phyloP scores from a whole-genome alignment of 2,797 vertebrate species.

The Momotus momota region DNA sequence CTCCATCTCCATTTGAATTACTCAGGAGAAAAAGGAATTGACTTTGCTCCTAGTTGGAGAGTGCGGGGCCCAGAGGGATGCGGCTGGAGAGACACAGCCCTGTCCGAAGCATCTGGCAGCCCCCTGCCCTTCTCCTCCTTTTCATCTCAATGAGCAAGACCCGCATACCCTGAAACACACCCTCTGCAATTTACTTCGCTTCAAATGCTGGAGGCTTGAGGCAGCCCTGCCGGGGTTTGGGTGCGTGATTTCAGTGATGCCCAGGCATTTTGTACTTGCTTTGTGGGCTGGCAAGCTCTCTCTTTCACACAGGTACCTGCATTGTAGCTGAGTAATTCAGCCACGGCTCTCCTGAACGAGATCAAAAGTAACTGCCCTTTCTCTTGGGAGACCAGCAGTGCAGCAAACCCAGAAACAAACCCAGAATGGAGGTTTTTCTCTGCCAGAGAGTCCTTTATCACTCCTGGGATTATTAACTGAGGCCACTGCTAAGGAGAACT shows the following conservation, averaged over 20 bases:
- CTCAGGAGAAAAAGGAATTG: not conserved
- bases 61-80: fast-evolving
- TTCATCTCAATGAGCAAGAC: not conserved
- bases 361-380: not conserved
- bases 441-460: not conserved
- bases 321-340: not conserved
- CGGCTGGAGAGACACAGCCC: not conserved
- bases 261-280: not conserved
- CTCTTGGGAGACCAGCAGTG: not conserved
- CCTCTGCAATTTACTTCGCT: not conserved
- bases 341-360: not conserved
- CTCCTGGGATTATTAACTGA: not conserved
- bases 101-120: not conserved
- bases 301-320: not conserved
- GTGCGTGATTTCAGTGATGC: not conserved
- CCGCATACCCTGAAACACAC: not conserved
- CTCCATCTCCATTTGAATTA: conserved; percentile 9
- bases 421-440: not conserved
- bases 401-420: not conserved
- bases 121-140: not conserved
- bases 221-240: not conserved
- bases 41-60: not conserved
- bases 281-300: not conserved
- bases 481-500: not conserved
- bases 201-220: not conserved